Percentiles rank a stretch among this genome's conserved stretches.
Evolutionary conservation across 2,797 vertebrate species (phyloP).

Genomic region (Eulemur rubriventer): DNA sequence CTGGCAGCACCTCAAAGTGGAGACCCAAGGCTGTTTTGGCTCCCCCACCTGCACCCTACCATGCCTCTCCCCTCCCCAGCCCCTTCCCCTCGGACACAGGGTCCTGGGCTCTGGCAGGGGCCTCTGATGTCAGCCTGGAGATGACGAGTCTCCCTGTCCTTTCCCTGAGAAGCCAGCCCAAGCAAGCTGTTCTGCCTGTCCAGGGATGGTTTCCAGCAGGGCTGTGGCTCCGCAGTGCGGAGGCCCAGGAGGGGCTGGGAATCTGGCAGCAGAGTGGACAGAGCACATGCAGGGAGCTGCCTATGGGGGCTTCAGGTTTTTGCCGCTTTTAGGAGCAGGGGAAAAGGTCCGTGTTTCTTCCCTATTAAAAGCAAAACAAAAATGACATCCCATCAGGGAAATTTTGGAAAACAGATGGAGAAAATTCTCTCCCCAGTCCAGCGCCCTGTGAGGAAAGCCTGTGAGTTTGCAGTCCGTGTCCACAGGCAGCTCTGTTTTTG

Average conservation of each 20-base stretch:
- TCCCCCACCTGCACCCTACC: rapidly evolving
- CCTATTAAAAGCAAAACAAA: too few species aligned
- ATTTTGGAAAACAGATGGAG: neutral
- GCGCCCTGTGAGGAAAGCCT: rapidly evolving
- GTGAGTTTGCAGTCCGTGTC: rapidly evolving
- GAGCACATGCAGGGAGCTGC: neutral
- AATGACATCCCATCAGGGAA: too few species aligned
- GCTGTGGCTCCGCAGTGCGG: rapidly evolving
- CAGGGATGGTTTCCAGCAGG: neutral
- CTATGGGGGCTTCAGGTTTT: rapidly evolving
- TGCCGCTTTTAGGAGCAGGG: neutral
- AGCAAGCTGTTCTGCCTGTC: neutral
- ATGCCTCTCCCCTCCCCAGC: neutral
- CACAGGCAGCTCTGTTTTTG: neutral
- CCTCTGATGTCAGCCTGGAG: neutral
- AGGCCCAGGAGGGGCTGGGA: rapidly evolving
- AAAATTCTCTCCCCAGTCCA: neutral
- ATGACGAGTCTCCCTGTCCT: neutral
- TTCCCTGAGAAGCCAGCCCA: neutral
- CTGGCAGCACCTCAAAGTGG: rapidly evolving
- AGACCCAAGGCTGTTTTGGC: neutral
- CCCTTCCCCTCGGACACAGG: rapidly evolving
- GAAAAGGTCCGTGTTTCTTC: neutral
- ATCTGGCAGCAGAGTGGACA: neutral
- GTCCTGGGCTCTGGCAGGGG: neutral